A percentile compares a stretch with the other conserved stretches of the same genome.
Conservation (phyloP, 2,113 vertebrate species). For the Epinephelus fuscoguttatus region DNA sequence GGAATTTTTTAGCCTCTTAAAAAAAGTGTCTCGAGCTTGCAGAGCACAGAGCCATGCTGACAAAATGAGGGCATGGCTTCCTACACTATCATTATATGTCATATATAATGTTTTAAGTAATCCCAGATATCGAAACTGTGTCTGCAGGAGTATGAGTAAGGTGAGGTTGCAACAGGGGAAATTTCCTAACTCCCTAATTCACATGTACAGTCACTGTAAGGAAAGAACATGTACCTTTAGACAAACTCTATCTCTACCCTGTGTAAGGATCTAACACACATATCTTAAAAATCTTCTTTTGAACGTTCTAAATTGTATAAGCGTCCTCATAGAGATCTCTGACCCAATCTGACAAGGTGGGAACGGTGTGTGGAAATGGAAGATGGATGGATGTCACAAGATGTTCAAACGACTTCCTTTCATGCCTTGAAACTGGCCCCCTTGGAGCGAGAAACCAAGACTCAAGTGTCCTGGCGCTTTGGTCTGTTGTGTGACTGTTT, state of each 20-base stretch:
- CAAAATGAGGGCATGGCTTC: not conserved
- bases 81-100: not conserved
- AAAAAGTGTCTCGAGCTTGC: not conserved
- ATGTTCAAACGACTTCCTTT: slow-evolving; percentile 39
- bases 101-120: not conserved
- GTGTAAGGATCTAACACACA: not conserved
- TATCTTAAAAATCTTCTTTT: not conserved
- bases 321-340: not conserved
- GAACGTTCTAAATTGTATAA: not conserved
- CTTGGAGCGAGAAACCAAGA: slow-evolving; percentile 31
- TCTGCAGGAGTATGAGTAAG: not conserved
- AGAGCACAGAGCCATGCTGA: not conserved
- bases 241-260: not conserved
- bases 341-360: not conserved
- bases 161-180: not conserved
- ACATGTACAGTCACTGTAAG: not conserved
- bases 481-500: slow-evolving; percentile 39
- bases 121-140: no score
- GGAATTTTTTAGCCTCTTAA: not conserved
- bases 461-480: slow-evolving; percentile 17
- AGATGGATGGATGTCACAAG: slow-evolving; percentile 48
- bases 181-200: not conserved
- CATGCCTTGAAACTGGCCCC: slow-evolving; percentile 47
- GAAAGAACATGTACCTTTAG: not conserved
- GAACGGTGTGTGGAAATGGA: not conserved